phyloP scores from a whole-genome alignment of 1,140 invertebrate genomes.

The Drosophila pandora region DNA sequence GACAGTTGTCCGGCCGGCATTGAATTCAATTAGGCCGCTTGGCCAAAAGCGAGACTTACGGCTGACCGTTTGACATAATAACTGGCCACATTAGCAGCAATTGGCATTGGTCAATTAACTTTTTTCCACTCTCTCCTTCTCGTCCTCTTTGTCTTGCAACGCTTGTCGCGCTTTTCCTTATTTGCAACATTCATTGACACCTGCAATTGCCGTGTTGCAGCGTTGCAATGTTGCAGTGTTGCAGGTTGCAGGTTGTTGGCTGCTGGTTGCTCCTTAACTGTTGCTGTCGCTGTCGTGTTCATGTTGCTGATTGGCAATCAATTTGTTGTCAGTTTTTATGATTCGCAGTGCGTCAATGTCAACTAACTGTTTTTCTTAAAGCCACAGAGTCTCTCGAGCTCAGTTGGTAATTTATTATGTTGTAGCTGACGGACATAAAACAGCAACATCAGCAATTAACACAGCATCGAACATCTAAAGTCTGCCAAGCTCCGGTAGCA shows the following conservation, averaged over 20 bases:
- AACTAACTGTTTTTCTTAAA: conserved; percentile 64
- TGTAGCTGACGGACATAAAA: conserved; percentile 52
- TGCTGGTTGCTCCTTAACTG: conserved; percentile 4
- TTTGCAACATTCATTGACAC: conserved; percentile 79
- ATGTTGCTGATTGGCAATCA: conserved; percentile 82
- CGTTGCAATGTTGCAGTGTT: conserved; percentile 8
- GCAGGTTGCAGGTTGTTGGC: conserved; percentile 1
- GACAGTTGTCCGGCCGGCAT: conserved; percentile 32
- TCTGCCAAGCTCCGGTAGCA: conserved; percentile 19
- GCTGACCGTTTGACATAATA: conserved; percentile 81
- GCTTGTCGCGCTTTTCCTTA: conserved; percentile 75
- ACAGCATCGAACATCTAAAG: conserved; percentile 23
- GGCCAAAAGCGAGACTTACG: conserved; percentile 32
- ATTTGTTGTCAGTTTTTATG: conserved; percentile 82
- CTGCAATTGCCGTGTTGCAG: conserved; percentile 64
- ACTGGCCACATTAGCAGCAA: conserved; percentile 82
- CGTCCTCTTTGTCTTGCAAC: conserved; percentile 30
- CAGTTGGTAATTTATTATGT: conserved; percentile 64
- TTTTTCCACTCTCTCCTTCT: conserved; percentile 37
- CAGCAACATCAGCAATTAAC: conserved; percentile 27
- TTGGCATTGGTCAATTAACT: conserved; percentile 80
- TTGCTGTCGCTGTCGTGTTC: conserved; percentile 69
- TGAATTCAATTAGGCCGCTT: conserved; percentile 45
- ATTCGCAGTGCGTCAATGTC: conserved; percentile 78
- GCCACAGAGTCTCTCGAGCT: conserved; percentile 9